A percentile compares a stretch with the other conserved stretches of the same genome.
Conservation (phyloP, 1,140 invertebrate species). For the Andrena cerasifolii region DNA sequence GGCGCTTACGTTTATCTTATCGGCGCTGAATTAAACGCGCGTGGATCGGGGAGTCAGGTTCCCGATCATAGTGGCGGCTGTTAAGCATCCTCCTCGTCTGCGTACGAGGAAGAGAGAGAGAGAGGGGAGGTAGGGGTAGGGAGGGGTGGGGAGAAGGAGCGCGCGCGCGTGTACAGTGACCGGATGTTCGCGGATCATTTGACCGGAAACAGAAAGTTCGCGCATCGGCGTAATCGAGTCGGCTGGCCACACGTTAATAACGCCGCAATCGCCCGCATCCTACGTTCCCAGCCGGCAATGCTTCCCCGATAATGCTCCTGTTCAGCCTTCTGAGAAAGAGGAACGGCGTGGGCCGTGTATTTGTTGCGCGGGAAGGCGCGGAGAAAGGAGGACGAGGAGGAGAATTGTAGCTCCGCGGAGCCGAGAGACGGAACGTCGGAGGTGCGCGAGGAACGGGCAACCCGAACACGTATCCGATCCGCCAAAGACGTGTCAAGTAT, state of each 20-base stretch:
- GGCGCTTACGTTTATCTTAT: conserved; percentile 27
- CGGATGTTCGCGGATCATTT: conserved; percentile 79
- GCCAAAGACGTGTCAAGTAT: neutral
- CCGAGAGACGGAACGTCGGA: too few species aligned
- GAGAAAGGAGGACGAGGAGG: too few species aligned
- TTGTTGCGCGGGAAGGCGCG: neutral
- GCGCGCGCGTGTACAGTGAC: conserved; percentile 51
- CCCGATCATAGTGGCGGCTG: too few species aligned
- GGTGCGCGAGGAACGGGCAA: too few species aligned
- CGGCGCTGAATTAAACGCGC: conserved; percentile 34
- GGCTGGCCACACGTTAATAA: conserved; percentile 67
- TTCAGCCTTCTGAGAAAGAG: neutral
- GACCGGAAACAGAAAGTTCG: conserved; percentile 78
- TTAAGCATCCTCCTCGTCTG: too few species aligned
- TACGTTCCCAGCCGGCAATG: conserved; percentile 36
- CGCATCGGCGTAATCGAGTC: conserved; percentile 72
- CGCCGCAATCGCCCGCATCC: conserved; percentile 71
- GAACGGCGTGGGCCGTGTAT: conserved; percentile 5
- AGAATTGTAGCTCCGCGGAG: too few species aligned
- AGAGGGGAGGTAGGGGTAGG: too few species aligned
- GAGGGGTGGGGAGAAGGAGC: conserved; percentile 14
- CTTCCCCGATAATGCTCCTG: conserved; percentile 12
- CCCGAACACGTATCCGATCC: too few species aligned
- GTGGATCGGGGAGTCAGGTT: conserved; percentile 11
- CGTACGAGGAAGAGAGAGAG: too few species aligned